phyloP scores from a whole-genome alignment of 2,113 vertebrate species.

The Psammodynastes pulverulentus region DNA sequence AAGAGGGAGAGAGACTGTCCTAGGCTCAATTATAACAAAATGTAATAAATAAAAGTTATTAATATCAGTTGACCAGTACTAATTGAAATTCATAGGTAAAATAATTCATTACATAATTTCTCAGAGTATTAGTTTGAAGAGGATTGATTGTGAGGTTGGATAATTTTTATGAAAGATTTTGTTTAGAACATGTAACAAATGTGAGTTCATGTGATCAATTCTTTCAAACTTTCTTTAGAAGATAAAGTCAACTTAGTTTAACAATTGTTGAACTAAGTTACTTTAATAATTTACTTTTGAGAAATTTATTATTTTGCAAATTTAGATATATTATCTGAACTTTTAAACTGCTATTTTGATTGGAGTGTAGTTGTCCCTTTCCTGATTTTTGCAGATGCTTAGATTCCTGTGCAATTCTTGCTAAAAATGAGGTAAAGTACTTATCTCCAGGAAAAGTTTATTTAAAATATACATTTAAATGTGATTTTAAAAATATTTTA shows the following conservation, averaged over 20 bases:
- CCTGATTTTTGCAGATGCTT: not conserved
- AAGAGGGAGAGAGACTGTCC: too few relatives aligned
- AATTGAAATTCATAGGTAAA: not conserved
- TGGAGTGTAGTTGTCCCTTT: not conserved
- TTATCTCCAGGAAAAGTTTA: not conserved
- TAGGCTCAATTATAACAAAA: not conserved
- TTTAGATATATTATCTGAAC: not conserved
- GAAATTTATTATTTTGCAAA: not conserved
- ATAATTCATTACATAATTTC: not conserved
- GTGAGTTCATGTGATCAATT: not conserved
- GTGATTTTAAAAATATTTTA: not conserved
- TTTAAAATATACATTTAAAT: not conserved
- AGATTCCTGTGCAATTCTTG: not conserved
- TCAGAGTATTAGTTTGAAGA: not conserved
- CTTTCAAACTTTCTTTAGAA: not conserved
- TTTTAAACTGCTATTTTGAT: not conserved
- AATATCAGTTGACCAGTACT: not conserved
- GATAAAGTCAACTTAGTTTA: not conserved
- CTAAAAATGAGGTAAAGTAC: not conserved
- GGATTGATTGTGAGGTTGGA: not conserved
- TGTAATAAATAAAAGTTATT: not conserved
- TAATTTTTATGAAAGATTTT: not conserved
- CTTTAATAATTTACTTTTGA: not conserved
- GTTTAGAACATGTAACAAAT: not conserved
- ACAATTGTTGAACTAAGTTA: not conserved